Evolutionary conservation across 2,888 invertebrate species (phyloP).

Genomic region (Halocaridina rubra): DNA sequence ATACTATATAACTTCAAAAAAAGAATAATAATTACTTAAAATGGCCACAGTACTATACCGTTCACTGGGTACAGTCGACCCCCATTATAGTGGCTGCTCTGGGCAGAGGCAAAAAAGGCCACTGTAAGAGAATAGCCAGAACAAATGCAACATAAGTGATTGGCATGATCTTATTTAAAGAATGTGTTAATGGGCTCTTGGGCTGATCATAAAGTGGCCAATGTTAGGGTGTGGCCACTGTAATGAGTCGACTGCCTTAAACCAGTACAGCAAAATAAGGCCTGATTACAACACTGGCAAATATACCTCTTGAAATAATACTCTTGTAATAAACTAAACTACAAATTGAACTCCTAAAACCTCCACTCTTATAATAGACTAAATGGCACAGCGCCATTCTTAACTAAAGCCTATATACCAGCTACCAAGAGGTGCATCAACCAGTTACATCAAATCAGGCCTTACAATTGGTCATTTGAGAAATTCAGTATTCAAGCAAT

Average conservation of each 20-base stretch:
- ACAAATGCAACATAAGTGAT: slow-evolving; percentile 43
- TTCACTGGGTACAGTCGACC: slow-evolving; percentile 51
- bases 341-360: too few relatives aligned
- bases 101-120: slow-evolving; percentile 54
- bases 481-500: slow-evolving; percentile 33
- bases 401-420: too few relatives aligned
- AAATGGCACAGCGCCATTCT: too few relatives aligned
- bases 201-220: slow-evolving; percentile 26
- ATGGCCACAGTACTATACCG: slow-evolving; percentile 50
- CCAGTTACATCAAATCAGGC: slow-evolving; percentile 12
- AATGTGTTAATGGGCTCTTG: slow-evolving; percentile 32
- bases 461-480: slow-evolving; percentile 10
- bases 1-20: neutral
- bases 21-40: slow-evolving; percentile 30
- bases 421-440: too few relatives aligned
- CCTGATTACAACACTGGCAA: slow-evolving; percentile 18
- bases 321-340: too few relatives aligned
- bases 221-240: slow-evolving; percentile 46
- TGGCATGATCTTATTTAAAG: slow-evolving; percentile 28
- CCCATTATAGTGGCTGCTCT: slow-evolving; percentile 51
- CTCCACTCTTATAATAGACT: too few relatives aligned
- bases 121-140: slow-evolving; percentile 51
- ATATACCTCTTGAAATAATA: neutral
- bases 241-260: slow-evolving; percentile 43
- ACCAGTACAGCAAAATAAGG: slow-evolving; percentile 28